These are phyloP conservation scores for Centropristis striata DNA, from an alignment of 2,113 vertebrate genomes.

Conservation along the genomic window DNA sequence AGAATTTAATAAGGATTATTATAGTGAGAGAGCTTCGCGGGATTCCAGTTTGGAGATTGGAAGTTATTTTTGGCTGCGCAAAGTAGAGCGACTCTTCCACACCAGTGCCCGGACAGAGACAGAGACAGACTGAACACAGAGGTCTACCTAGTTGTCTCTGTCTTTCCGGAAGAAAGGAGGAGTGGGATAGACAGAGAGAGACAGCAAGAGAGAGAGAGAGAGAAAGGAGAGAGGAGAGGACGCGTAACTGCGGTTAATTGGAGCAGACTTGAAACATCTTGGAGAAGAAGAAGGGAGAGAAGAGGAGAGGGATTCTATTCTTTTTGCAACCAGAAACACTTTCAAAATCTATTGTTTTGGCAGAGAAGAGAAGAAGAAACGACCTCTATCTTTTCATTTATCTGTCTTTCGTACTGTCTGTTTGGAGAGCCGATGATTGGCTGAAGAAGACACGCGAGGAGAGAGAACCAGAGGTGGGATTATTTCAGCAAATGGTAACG, in stretches of 20 bases:
- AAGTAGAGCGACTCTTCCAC: conserved; percentile 72
- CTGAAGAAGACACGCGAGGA: conserved; percentile 1
- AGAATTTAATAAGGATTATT: conserved; percentile 31
- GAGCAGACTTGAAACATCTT: conserved; percentile 41
- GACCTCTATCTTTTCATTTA: not conserved
- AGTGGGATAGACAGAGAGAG: conserved; percentile 30
- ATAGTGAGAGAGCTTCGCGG: conserved; percentile 25
- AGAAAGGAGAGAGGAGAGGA: conserved; percentile 5
- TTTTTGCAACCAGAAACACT: conserved; percentile 12
- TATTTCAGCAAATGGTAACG: conserved; percentile 42
- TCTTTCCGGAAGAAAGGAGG: conserved; percentile 29
- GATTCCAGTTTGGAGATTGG: conserved; percentile 63
- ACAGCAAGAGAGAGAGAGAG: conserved; percentile 2
- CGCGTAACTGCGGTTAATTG: conserved; percentile 58
- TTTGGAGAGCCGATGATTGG: conserved; percentile 23
- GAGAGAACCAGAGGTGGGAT: conserved; percentile 55
- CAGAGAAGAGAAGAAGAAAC: conserved; percentile 23
- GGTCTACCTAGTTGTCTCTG: conserved; percentile 38
- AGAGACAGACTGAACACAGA: conserved; percentile 35
- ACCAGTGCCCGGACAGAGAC: conserved; percentile 61
- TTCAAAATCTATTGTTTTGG: not conserved
- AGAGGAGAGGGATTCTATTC: not conserved
- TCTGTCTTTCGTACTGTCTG: not conserved
- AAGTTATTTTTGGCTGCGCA: conserved; percentile 74
- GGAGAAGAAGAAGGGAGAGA: conserved; percentile 13